A percentile compares a stretch with the other conserved stretches of the same genome.
phyloP scores from a whole-genome alignment of 2,888 invertebrate species.

The Euphydryas editha region DNA sequence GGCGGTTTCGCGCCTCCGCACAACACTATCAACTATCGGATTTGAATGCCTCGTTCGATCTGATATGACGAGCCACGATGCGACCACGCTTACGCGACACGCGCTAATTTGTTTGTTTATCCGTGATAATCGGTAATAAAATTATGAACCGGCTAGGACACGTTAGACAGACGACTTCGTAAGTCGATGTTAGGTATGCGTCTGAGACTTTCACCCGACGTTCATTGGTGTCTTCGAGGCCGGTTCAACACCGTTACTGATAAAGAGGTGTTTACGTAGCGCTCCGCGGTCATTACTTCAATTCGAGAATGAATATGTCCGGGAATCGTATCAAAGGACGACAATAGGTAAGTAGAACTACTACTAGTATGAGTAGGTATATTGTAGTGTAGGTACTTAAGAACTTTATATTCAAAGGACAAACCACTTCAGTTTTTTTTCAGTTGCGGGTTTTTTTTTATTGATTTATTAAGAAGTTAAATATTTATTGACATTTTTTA shows the following conservation, averaged over 20 bases:
- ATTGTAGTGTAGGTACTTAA: too few relatives aligned
- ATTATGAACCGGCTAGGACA: slow-evolving; percentile 52
- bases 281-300: slow-evolving; percentile 46
- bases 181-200: slow-evolving; percentile 65
- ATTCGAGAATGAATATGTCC: slow-evolving; percentile 19
- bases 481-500: too few relatives aligned
- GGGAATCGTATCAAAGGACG: slow-evolving; percentile 19
- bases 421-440: too few relatives aligned
- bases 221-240: slow-evolving; percentile 65
- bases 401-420: slow-evolving; percentile 1
- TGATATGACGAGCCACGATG: slow-evolving; percentile 59
- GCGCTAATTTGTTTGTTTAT: slow-evolving; percentile 71
- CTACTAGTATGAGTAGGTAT: too few relatives aligned
- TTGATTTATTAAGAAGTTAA: too few relatives aligned
- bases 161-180: slow-evolving; percentile 61
- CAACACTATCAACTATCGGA: slow-evolving; percentile 68
- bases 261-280: slow-evolving; percentile 65
- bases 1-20: slow-evolving; percentile 58
- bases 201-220: slow-evolving; percentile 79
- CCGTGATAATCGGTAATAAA: slow-evolving; percentile 56
- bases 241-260: slow-evolving; percentile 76
- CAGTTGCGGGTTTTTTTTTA: too few relatives aligned
- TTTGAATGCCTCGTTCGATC: slow-evolving; percentile 56
- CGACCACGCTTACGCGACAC: slow-evolving; percentile 55
- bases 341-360: slow-evolving; percentile 14